These are phyloP conservation scores for Dolichallabes microphthalmus DNA, from an alignment of 2,113 vertebrate species.

Conservation along the genomic window DNA sequence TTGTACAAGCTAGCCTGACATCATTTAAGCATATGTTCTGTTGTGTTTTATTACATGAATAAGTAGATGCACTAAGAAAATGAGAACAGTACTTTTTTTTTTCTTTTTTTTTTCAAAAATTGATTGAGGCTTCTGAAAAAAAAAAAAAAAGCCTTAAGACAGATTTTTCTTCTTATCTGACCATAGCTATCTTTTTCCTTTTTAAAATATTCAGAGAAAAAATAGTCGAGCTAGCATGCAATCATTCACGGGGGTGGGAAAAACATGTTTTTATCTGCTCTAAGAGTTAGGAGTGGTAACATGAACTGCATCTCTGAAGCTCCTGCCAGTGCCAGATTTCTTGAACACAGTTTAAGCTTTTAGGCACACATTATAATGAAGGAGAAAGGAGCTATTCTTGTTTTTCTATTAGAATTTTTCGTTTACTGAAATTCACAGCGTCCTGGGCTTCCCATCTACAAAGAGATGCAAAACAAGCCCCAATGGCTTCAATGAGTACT, in stretches of 20 bases:
- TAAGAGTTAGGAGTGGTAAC: constrained; percentile 8
- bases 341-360: constrained; percentile 2
- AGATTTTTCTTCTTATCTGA: constrained; percentile 26
- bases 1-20: constrained; percentile 38
- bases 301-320: constrained; percentile 1
- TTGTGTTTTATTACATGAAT: constrained; percentile 48
- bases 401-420: background rate
- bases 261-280: constrained; percentile 31
- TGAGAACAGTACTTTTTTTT: constrained; percentile 40
- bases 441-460: background rate
- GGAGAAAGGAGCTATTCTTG: background rate
- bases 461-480: background rate
- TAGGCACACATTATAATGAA: background rate
- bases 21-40: constrained; percentile 16
- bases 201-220: constrained; percentile 30
- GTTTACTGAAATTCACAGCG: background rate
- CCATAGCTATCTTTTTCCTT: constrained; percentile 1
- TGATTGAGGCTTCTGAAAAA: background rate
- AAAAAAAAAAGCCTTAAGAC: background rate
- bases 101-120: constrained; percentile 14
- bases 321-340: background rate
- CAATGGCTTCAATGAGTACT: background rate
- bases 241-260: constrained; percentile 7
- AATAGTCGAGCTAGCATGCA: background rate
- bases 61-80: constrained; percentile 26